Evolutionary conservation across 1,140 invertebrate species (phyloP), one percentile per base, ranked within the genome.

Genomic region (Drosophila pallidifrons): DNA sequence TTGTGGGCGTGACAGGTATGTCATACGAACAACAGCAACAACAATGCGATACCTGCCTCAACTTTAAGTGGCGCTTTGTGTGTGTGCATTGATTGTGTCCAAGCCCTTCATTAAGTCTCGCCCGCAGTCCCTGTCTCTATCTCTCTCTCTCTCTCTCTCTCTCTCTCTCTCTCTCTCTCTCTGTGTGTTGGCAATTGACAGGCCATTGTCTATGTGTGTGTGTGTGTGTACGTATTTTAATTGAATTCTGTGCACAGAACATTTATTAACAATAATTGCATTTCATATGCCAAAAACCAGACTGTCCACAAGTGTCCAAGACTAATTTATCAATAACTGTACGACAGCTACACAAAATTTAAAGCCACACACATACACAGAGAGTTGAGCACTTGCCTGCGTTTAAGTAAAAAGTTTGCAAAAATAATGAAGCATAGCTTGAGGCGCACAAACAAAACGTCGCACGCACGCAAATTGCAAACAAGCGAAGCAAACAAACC

Each of bases 181-280:
- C 28, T 55, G 25, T n/a, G 2, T 58, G 32, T 20, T 35, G 64
- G 64, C 47, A 74, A 88, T 87, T 86, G 82, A 86, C 82, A 87
- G 83, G 61, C 54, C 43, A 72, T 55, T 87, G 83, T 82, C 76
- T 45, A n/a, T 51, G 3, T 43, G n/a, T 28, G 7, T 59, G 11
- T 54, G 38, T 58, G 46, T 63, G 20, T 30, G 58, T 51, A 6
- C 41, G 63, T 55, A 72, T 78, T 87, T 87, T 87, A 88, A 87
- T 87, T 87, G 83, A 87, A 88, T 87, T 87, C 70, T 70, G 73
- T 75, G 60, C 75, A 82, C 72, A 79, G 68, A 75, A 78, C 70
- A 87, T 88, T 88, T 87, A 88, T 87, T 88, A 88, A 77, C 83
- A 87, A 87, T 87, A 87, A 87, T 88, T 87, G 85, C 83, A 88